Percentiles rank a stretch among this genome's conserved stretches.
Conservation (phyloP, 2,113 vertebrate species). For the Meriones unguiculatus region DNA sequence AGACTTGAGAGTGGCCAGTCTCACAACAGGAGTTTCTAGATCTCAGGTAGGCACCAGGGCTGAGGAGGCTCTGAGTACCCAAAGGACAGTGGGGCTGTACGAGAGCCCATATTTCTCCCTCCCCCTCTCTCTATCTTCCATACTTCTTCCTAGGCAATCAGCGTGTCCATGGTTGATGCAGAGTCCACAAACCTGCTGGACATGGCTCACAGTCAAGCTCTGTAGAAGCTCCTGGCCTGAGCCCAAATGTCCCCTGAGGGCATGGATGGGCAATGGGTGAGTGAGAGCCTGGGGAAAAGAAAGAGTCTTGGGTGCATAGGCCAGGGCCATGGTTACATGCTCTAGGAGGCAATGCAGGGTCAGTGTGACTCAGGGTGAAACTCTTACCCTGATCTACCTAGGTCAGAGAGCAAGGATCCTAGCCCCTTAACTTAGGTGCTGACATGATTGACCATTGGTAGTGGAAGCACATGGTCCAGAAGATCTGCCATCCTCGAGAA, state of each 20-base stretch:
- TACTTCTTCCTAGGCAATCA: rapidly evolving
- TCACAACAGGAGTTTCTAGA: neutral
- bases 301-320: slow-evolving; percentile 89
- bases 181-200: slow-evolving; percentile 88
- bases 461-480: too few relatives aligned
- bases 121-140: neutral
- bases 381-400: neutral
- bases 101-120: rapidly evolving
- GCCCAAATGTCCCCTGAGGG: slow-evolving; percentile 90
- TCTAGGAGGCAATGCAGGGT: slow-evolving; percentile 72
- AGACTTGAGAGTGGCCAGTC: neutral
- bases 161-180: neutral
- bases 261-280: slow-evolving; percentile 89
- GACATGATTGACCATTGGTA: neutral
- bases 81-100: neutral
- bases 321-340: slow-evolving; percentile 81
- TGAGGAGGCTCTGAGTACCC: neutral
- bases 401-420: neutral
- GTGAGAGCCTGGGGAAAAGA: slow-evolving; percentile 89
- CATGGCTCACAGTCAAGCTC: slow-evolving; percentile 90
- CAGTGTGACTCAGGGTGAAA: neutral
- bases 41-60: neutral
- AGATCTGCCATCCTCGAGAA: neutral
- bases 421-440: neutral
- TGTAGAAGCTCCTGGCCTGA: slow-evolving; percentile 84